Conservation (phyloP, 2,888 invertebrate genomes). For the Euzophera pinguis region DNA sequence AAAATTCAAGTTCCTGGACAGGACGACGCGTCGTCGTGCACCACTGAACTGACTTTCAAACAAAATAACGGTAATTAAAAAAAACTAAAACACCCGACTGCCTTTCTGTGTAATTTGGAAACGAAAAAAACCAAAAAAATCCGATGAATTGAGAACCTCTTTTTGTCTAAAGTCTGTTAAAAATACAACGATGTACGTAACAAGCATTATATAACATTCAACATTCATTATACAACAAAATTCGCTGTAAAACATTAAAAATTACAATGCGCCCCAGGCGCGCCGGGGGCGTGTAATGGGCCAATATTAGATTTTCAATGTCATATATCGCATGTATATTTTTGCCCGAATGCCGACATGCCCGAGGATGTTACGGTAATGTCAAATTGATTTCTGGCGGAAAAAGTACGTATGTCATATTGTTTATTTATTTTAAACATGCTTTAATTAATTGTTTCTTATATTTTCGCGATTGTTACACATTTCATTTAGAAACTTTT, state of each 20-base stretch:
- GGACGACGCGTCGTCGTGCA: too few species aligned
- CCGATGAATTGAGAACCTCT: too few species aligned
- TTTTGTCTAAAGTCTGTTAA: neutral
- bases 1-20: too few species aligned
- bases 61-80: too few species aligned
- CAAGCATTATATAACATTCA: neutral
- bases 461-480: too few species aligned
- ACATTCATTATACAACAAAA: neutral
- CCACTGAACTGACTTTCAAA: too few species aligned
- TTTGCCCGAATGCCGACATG: neutral
- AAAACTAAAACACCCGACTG: too few species aligned
- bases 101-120: too few species aligned
- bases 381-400: conserved; percentile 1
- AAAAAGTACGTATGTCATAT: neutral
- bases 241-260: neutral
- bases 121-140: too few species aligned
- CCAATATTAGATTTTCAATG: conserved; percentile 2
- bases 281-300: conserved; percentile 2
- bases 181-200: neutral
- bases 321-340: neutral
- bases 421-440: too few species aligned
- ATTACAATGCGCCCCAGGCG: neutral
- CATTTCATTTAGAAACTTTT: too few species aligned
- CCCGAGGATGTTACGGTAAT: neutral
- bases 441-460: too few species aligned